Base-by-base conservation (phyloP, 2,113 vertebrate genomes). In the Sturnus vulgaris region DNA sequence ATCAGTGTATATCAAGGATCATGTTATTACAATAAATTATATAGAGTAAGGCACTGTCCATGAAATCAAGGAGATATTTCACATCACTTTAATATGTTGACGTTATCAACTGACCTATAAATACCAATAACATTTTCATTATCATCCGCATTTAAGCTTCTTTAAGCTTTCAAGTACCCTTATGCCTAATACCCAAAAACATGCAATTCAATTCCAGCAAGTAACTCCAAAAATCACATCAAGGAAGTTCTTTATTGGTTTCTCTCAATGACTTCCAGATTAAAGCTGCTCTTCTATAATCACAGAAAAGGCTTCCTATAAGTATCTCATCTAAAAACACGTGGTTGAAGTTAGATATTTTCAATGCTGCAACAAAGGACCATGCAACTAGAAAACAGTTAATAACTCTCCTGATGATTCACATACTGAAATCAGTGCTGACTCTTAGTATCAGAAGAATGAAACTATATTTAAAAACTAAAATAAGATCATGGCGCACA, bases 201-300 rank as follows among this genome's bases (percentile, higher is more conserved):
- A 71, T 25, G 30, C 56, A 66, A 81, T 83, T 92, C 69, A 81
- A n/a, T 81, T 76, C 72, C 80, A 88, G 50, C 72, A 64, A 75
- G 44, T 92, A 88, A 86, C 42, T 88, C 71, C 37, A 88, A 90
- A 96, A 93, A 88, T 92, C 76, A 90, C 64, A 90, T 81, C 35
- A 88, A 81, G 76, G 94, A 95, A 92, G 31, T 83, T 75, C 76
- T 90, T 97, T 81, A 96, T 88, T 92, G 56, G 59, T 86, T 93
- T 94, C 40, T 75, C 44, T 92, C 92, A 84, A 95, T 91, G 91
- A 83, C 80, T 97, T 94, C 91, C 95, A 97, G 80, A 96, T 66
- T 84, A 92, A 88, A 66, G 71, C 56, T 84, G 52, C 53, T 88
- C 52, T 81, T 86, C 77, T 57, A 68, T 86, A 84, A 90, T 86